These are phyloP conservation scores for Lagocephalus sceleratus DNA, from an alignment of 2,797 vertebrate species.

Conservation along the genomic window DNA sequence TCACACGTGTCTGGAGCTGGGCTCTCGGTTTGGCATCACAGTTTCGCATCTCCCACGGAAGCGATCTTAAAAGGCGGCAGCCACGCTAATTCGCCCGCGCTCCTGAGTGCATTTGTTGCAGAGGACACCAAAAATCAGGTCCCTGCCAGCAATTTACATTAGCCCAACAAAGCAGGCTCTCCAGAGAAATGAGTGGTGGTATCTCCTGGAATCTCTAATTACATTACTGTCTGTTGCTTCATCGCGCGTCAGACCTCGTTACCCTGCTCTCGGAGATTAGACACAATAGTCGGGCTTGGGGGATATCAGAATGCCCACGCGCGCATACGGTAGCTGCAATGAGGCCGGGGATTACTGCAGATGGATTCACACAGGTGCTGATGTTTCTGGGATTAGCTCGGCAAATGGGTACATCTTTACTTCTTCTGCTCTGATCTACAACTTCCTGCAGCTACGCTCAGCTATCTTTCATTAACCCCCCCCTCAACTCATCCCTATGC, in stretches of 20 bases:
- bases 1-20: slow-evolving; percentile 55
- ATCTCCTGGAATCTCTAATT: slow-evolving; percentile 82
- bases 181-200: slow-evolving; percentile 65
- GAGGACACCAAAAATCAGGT: slow-evolving; percentile 73
- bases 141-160: slow-evolving; percentile 75
- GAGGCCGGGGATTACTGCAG: slow-evolving; percentile 34
- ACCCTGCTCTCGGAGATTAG: slow-evolving; percentile 76
- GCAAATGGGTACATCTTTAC: slow-evolving; percentile 46
- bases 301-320: slow-evolving; percentile 39
- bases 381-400: slow-evolving; percentile 48
- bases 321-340: slow-evolving; percentile 44
- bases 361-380: slow-evolving; percentile 53
- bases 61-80: slow-evolving; percentile 54
- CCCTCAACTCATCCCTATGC: slow-evolving; percentile 5
- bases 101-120: slow-evolving; percentile 57
- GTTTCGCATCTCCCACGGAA: slow-evolving; percentile 28
- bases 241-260: slow-evolving; percentile 79
- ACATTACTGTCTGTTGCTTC: slow-evolving; percentile 81
- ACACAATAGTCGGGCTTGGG: slow-evolving; percentile 69
- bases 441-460: slow-evolving; percentile 22
- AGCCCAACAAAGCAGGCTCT: slow-evolving; percentile 65
- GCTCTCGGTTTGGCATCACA: slow-evolving; percentile 48
- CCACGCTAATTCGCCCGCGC: slow-evolving; percentile 19
- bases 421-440: slow-evolving; percentile 34
- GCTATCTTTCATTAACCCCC: slow-evolving; percentile 22